Evolutionary conservation across 1,140 invertebrate species (phyloP), one percentile per base, ranked within the genome.

Genomic region (Sarcophaga bullata): DNA sequence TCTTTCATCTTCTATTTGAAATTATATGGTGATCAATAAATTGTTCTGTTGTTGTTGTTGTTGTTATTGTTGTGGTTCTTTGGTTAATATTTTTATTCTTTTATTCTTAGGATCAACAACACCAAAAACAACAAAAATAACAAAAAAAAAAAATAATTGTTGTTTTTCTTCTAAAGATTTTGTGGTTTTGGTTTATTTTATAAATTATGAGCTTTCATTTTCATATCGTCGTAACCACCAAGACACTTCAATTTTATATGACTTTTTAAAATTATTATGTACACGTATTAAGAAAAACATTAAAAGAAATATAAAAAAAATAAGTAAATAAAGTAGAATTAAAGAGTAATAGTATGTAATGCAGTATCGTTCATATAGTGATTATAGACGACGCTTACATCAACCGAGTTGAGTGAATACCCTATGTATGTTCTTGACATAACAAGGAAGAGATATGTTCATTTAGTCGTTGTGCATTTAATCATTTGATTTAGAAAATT

Each of bases 191-290:
- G 15, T 15, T 58, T 58, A 58, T 58, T 58, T n/a, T 7, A 58
- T 15, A 58, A 58, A 58, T n/a, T 58, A 58, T n/a, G 11, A 58
- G 54, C 54, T 58, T 58, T 58, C 54, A 58, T 58, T 58, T 58
- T 58, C 54, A 58, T 58, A n/a, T 58, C 54, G 15, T 37, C 25
- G 25, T 37, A 37, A 37, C 25, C 25, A 37, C 25, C 25, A 37
- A 58, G 13, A 58, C 11, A n/a, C 54, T 3, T 58, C 54, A 58
- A 58, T 58, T 58, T 13, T 7, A n/a, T 58, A 58, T n/a, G 54
- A n/a, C 15, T n/a, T 58, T 58, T 58, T 58, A n/a, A n/a, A 58
- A 37, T 37, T 37, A 37, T 37, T 37, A 37, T 37, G 25, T 37
- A 37, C 25, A 2, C 25, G 54, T 13, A 58, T 6, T 4, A 58